phyloP scores from a whole-genome alignment of 2,113 vertebrate genomes.

The Cettia cetti region DNA sequence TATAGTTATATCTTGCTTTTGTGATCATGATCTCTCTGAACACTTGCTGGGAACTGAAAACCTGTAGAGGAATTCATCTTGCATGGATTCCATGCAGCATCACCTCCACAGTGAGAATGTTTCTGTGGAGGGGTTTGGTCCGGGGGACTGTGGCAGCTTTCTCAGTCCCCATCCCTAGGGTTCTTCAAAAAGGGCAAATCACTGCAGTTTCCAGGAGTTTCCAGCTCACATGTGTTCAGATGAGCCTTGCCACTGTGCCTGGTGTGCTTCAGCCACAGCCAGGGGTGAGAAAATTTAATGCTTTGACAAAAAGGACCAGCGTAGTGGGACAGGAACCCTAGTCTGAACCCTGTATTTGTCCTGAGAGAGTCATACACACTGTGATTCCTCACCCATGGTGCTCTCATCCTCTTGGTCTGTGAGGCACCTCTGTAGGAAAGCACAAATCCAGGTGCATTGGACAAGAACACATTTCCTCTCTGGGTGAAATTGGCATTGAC shows the following conservation, averaged over 20 bases:
- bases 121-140: not conserved
- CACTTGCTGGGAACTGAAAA: not conserved
- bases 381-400: not conserved
- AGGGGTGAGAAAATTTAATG: not conserved
- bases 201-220: not conserved
- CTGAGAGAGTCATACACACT: accelerated
- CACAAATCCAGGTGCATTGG: accelerated
- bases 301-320: not conserved
- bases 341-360: not conserved
- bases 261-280: not conserved
- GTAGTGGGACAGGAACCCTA: not conserved
- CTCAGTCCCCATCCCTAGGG: not conserved
- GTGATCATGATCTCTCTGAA: not conserved
- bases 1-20: not conserved
- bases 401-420: not conserved
- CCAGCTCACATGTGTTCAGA: accelerated
- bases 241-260: accelerated
- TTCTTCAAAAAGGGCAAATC: not conserved
- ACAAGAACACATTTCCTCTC: not conserved
- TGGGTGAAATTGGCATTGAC: not conserved
- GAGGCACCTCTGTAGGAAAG: not conserved
- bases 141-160: not conserved
- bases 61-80: not conserved
- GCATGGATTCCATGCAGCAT: not conserved
- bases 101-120: not conserved